These are phyloP conservation scores for Lagorchestes hirsutus DNA, from an alignment of 2,797 vertebrate genomes.

Conservation along the genomic window DNA sequence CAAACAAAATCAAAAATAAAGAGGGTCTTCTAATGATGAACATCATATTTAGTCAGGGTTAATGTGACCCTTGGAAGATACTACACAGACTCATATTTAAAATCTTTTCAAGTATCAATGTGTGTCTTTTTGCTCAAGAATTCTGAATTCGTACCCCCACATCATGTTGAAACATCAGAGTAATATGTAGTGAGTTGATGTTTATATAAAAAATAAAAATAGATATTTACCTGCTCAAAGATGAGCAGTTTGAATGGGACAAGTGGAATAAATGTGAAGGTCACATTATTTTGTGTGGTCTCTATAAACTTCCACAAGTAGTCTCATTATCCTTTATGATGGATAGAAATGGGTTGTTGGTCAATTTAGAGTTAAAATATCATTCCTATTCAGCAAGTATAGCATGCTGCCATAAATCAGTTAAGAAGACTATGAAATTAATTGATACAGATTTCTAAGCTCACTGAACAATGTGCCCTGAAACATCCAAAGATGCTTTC, in stretches of 20 bases:
- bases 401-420: slow-evolving; percentile 60
- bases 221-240: not conserved
- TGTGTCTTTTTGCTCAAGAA: not conserved
- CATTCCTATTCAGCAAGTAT: not conserved
- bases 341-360: slow-evolving; percentile 20
- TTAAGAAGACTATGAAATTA: slow-evolving; percentile 48
- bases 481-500: slow-evolving; percentile 48
- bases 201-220: not conserved
- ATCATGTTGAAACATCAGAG: not conserved
- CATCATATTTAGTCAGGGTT: no score
- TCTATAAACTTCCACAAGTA: slow-evolving; percentile 41
- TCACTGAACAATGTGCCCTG: slow-evolving; percentile 54
- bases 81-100: no score
- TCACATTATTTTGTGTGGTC: not conserved
- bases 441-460: slow-evolving; percentile 52
- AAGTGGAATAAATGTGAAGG: not conserved
- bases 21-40: no score
- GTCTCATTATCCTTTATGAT: slow-evolving; percentile 31
- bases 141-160: not conserved
- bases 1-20: no score
- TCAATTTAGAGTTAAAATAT: slow-evolving; percentile 51
- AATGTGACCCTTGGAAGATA: no score
- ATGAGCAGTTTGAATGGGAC: slow-evolving; percentile 8
- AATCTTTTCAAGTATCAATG: not conserved
- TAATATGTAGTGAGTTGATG: not conserved